Base-by-base conservation (phyloP, 1,140 invertebrate genomes). In the Calephelis nemesis region DNA sequence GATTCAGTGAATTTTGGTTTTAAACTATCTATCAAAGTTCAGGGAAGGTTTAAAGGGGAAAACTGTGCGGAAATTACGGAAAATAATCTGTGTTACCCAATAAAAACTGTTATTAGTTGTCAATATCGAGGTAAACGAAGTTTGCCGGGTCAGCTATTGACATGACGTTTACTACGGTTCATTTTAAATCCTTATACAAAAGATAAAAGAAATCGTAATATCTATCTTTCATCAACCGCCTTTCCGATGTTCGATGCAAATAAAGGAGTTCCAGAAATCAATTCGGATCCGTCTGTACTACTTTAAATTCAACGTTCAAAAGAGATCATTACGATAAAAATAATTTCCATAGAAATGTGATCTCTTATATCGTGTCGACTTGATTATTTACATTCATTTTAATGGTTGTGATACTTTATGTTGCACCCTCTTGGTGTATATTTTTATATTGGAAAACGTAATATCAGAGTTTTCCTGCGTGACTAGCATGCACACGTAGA, bases 271-370 rank as follows among this genome's bases (percentile, higher is more conserved):
- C 67, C 50, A 66, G 69, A 69, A 77, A 78, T 78, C 78, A 73
- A 80, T 78, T 78, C 76, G 67, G 63, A 63, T 62, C 70, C 71
- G 72, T 72, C 75, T 74, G 63, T 69, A 71, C 64, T 73, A 69
- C 74, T 80, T 78, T 69, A 75, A 71, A 80, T 78, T 78, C 76
- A 74, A 74, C 74, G 69, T 71, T 74, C 67, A 80, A 80, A 45
- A 78, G 78, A 76, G 74, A 80, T 80, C 78, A 78, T 80, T 80
- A 80, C 62, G 74, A 67, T 65, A 76, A 72, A 80, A 72, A 78
- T 78, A 40, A 76, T 74, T 74, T 76, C 70, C 74, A 76, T 76
- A 71, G 76, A 74, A 77, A 80, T 73, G 76, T 73, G 75, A 73
- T 77, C 65, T 78, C 67, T 73, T 73, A 74, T 75, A 68, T 77